Percentiles rank a stretch among this genome's conserved stretches.
phyloP scores from a whole-genome alignment of 2,113 vertebrate genomes.

The Oreochromis spilurus region DNA sequence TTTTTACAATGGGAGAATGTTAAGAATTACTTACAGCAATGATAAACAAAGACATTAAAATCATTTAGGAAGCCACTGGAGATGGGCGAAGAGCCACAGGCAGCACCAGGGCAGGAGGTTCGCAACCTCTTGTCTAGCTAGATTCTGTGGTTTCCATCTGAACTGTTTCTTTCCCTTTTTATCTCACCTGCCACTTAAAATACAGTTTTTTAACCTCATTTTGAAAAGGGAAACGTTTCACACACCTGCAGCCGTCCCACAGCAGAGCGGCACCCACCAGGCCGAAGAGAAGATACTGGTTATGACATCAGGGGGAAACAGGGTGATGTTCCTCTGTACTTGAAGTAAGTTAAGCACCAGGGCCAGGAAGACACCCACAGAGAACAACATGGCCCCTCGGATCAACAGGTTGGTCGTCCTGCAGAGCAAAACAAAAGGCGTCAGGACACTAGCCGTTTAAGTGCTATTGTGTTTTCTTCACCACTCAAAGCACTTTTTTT shows the following conservation, averaged over 20 bases:
- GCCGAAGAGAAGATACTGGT: constrained; percentile 93
- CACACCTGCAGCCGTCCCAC: constrained; percentile 89
- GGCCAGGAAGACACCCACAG: constrained; percentile 89
- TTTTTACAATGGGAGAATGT: neutral
- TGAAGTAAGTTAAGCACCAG: constrained; percentile 93
- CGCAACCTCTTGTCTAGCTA: neutral
- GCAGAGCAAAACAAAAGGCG: neutral
- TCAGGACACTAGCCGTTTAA: neutral
- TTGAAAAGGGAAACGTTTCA: neutral
- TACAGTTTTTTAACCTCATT: neutral
- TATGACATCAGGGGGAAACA: constrained; percentile 94
- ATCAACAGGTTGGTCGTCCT: constrained; percentile 84
- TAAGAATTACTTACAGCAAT: neutral
- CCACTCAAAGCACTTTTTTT: neutral
- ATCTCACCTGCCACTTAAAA: neutral
- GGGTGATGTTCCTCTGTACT: constrained; percentile 93
- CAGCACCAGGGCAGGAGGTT: neutral
- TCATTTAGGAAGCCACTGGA: neutral
- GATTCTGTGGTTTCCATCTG: neutral
- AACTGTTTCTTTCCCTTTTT: neutral
- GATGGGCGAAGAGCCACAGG: neutral
- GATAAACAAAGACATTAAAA: neutral
- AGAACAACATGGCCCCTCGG: constrained; percentile 85
- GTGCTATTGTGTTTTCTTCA: neutral
- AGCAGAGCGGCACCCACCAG: constrained; percentile 94